A percentile compares a stretch with the other conserved stretches of the same genome.
Conservation (phyloP, 2,113 vertebrate species). For the Nibea coibor region DNA sequence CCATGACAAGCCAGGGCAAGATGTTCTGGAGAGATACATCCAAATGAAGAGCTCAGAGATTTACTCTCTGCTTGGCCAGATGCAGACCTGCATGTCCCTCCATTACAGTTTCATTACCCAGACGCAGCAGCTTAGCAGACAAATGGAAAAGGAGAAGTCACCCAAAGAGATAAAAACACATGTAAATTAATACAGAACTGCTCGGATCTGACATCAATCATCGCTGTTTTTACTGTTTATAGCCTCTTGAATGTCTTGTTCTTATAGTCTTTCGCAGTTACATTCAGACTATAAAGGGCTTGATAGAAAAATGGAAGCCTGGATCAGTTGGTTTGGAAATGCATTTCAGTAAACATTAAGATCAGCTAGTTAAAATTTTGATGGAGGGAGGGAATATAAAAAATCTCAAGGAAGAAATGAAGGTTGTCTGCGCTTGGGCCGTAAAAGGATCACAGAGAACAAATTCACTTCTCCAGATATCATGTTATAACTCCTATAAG, state of each 20-base stretch:
- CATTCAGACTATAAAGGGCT: conserved; percentile 5
- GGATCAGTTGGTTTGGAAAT: neutral
- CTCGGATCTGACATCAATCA: conserved; percentile 17
- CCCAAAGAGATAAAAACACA: conserved; percentile 43
- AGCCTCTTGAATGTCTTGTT: conserved; percentile 20
- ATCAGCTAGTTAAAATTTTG: neutral
- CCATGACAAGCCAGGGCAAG: conserved; percentile 1
- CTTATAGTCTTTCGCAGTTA: conserved; percentile 11
- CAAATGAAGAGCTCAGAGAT: conserved; percentile 65
- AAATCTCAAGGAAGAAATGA: neutral
- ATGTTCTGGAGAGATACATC: conserved; percentile 27
- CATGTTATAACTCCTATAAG: neutral
- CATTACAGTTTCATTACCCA: conserved; percentile 55
- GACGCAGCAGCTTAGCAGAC: conserved; percentile 54
- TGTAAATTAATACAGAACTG: conserved; percentile 49
- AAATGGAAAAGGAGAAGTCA: conserved; percentile 57
- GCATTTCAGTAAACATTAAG: conserved; percentile 8
- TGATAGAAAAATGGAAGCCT: neutral
- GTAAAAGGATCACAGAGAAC: neutral
- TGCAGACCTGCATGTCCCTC: conserved; percentile 56
- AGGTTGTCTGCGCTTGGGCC: neutral
- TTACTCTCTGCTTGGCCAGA: conserved; percentile 63
- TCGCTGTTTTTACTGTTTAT: conserved; percentile 33
- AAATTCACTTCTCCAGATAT: neutral
- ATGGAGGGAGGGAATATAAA: neutral